These are phyloP conservation scores for Myioborus miniatus DNA, from an alignment of 2,797 vertebrate species.

Conservation along the genomic window DNA sequence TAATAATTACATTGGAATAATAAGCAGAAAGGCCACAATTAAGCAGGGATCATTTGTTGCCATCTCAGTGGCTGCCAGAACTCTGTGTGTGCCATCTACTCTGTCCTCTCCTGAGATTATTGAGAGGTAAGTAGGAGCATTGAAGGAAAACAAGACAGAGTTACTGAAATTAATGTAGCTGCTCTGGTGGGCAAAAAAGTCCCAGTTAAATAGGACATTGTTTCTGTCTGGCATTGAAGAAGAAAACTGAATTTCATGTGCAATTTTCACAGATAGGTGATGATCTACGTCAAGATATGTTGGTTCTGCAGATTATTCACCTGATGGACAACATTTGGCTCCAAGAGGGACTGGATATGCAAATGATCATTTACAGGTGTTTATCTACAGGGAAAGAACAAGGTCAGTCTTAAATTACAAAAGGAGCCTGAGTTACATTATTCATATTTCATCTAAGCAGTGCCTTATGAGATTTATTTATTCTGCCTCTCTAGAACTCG, in stretches of 20 bases:
- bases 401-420: slow-evolving; percentile 71
- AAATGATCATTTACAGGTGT: slow-evolving; percentile 77
- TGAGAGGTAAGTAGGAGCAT: background rate
- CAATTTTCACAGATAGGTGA: slow-evolving; percentile 66
- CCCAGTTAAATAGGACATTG: background rate
- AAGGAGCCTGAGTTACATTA: background rate
- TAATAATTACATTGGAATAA: background rate
- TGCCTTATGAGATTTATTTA: background rate
- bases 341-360: slow-evolving; percentile 77
- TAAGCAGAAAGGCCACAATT: background rate
- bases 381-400: slow-evolving; percentile 76
- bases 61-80: background rate
- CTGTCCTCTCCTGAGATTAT: background rate
- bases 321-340: slow-evolving; percentile 80
- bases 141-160: background rate
- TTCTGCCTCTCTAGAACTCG: background rate
- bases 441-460: background rate
- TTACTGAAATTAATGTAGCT: background rate
- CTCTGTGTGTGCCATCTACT: background rate
- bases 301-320: slow-evolving; percentile 77
- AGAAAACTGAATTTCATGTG: slow-evolving; percentile 11
- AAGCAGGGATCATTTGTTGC: background rate
- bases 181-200: background rate
- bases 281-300: slow-evolving; percentile 79
- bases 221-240: background rate